Conservation (phyloP, 2,888 invertebrate genomes). For the Pollenia labialis region DNA sequence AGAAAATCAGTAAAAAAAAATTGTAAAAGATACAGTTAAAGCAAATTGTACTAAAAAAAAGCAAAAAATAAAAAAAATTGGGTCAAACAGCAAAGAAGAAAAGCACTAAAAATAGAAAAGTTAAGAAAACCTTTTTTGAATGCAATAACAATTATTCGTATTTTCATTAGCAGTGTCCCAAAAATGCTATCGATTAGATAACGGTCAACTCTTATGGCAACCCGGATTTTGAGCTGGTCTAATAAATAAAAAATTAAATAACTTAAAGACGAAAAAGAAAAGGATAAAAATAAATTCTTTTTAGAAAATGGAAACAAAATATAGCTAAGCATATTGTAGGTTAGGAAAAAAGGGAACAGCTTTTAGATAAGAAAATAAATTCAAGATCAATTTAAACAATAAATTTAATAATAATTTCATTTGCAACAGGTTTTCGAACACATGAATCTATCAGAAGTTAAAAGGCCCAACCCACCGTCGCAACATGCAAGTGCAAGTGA, state of each 20-base stretch:
- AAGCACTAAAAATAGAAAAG: background rate
- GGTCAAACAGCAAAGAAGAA: conserved; percentile 29
- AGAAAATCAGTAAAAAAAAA: background rate
- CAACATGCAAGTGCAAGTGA: too few species aligned
- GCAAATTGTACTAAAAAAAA: background rate
- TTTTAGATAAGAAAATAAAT: conserved; percentile 5
- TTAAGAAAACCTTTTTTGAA: background rate
- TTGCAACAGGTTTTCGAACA: background rate
- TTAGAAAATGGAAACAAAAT: background rate
- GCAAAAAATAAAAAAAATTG: conserved; percentile 29
- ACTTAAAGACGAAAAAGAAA: background rate
- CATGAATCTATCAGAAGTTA: too few species aligned
- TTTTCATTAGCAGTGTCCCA: background rate
- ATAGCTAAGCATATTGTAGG: conserved; percentile 22
- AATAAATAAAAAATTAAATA: too few species aligned
- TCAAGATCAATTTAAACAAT: background rate
- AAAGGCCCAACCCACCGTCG: too few species aligned
- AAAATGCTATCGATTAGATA: too few species aligned
- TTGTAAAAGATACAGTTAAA: conserved; percentile 1
- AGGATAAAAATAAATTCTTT: background rate
- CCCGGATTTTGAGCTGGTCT: too few species aligned
- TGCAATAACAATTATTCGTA: background rate
- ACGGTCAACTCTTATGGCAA: too few species aligned
- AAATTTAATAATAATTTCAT: conserved; percentile 10
- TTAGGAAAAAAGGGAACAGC: background rate